Base-by-base conservation (phyloP, 1,140 invertebrate genomes). In the Listronotus oregonensis region DNA sequence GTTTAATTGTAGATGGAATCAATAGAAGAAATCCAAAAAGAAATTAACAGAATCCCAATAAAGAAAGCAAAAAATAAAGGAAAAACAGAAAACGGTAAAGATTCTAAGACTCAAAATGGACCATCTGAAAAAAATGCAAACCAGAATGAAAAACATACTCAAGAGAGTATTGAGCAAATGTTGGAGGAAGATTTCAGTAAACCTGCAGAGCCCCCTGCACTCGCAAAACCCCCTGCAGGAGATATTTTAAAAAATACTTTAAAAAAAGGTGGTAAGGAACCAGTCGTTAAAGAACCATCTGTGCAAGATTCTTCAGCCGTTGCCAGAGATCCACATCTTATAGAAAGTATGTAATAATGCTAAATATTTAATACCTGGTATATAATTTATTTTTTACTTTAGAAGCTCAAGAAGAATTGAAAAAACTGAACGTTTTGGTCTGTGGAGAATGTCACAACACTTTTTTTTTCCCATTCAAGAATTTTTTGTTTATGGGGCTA, bases 381-480 rank as follows among this genome's bases (percentile, higher is more conserved):
- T 5, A 27, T 27, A 27, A 3, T 27, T 3, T 3, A 27, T 63
- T 58, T 10, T 34, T 14, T 40, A 5, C 82, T 81, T 14, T 72
- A 90, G 90, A 85, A 70, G 87, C 90, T 10, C 86, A 90, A 83
- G 85, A 90, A 69, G 86, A 90, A 75, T 86, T 91, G 79, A 85
- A 86, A 56, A 85, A 85, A 52, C 77, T 91, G 66, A 90, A 93
- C 82, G 85, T 92, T 7, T 81, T 91, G 43, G 90, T 93, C 0
- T 93, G 91, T 80, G 91, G 91, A 12, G 84, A 87, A 62, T 93
- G 91, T 73, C 87, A 92, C 75, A 83, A 85, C 49, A 89, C 89
- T 46, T 92, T 89, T 79, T 89, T 92, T 76, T 92, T 90, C 77
- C 3, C 34, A 75, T 92, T 43, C 89, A 91, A 72, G 87, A 90